Conservation (phyloP, 1,140 invertebrate species). For the Batillaria attramentaria region DNA sequence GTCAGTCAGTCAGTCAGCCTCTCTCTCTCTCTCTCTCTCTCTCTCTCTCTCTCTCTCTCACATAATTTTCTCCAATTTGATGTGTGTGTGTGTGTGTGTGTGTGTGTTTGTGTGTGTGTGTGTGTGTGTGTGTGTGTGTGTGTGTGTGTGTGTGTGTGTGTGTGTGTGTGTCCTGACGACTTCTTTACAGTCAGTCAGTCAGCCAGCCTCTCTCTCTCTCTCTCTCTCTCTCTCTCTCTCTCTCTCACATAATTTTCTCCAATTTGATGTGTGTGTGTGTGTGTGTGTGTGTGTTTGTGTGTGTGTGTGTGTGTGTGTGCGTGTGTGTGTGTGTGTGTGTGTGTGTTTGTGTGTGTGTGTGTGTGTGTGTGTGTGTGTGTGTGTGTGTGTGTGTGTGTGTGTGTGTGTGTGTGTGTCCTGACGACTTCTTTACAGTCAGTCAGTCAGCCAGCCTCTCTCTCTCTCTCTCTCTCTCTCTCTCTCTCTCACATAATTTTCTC, state of each 20-base stretch:
- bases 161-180: too few relatives aligned
- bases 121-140: too few relatives aligned
- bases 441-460: not conserved
- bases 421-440: not conserved
- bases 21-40: slow-evolving; percentile 3
- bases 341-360: slow-evolving; percentile 6
- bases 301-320: slow-evolving; percentile 9
- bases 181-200: not conserved
- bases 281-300: slow-evolving; percentile 1
- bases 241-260: too few relatives aligned
- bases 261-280: not conserved
- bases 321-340: slow-evolving; percentile 14
- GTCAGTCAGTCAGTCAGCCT: not conserved
- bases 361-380: too few relatives aligned
- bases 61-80: too few relatives aligned
- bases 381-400: not conserved
- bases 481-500: too few relatives aligned
- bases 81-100: too few relatives aligned
- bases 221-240: too few relatives aligned
- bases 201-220: not conserved
- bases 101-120: too few relatives aligned
- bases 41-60: slow-evolving; percentile 13
- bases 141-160: too few relatives aligned
- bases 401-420: not conserved
- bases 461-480: slow-evolving; percentile 14